Conservation (phyloP, 2,888 invertebrate genomes). For the Eudasyphora cyanicolor region DNA sequence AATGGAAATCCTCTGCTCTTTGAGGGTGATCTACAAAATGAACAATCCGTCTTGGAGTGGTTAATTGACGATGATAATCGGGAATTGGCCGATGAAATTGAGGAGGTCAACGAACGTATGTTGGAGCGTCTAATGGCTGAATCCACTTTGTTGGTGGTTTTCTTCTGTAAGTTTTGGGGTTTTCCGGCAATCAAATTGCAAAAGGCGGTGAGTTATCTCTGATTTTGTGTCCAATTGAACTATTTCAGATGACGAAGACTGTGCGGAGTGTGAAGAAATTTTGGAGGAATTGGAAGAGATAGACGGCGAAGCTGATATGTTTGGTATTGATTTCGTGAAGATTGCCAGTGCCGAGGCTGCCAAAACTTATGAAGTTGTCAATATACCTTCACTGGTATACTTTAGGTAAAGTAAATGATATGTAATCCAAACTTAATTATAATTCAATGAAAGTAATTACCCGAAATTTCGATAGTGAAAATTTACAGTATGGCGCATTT, state of each 20-base stretch:
- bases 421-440: too few species aligned
- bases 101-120: slow-evolving; percentile 95
- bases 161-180: slow-evolving; percentile 92
- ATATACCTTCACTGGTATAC: slow-evolving; percentile 92
- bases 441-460: too few species aligned
- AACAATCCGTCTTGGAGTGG: slow-evolving; percentile 95
- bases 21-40: slow-evolving; percentile 95
- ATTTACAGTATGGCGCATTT: too few species aligned
- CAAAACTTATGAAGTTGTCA: slow-evolving; percentile 89
- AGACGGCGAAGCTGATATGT: slow-evolving; percentile 95
- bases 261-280: slow-evolving; percentile 94
- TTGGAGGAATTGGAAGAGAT: slow-evolving; percentile 95
- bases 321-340: slow-evolving; percentile 96
- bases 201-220: background rate
- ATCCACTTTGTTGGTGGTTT: slow-evolving; percentile 93
- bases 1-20: slow-evolving; percentile 94
- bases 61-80: slow-evolving; percentile 95
- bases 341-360: slow-evolving; percentile 91
- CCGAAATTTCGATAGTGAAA: too few species aligned
- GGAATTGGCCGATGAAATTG: slow-evolving; percentile 95
- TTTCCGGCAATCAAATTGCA: background rate
- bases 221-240: background rate
- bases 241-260: slow-evolving; percentile 90
- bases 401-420: slow-evolving; percentile 88
- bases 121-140: slow-evolving; percentile 90